A percentile compares a stretch with the other conserved stretches of the same genome.
Evolutionary conservation across 1,140 invertebrate species (phyloP).

Genomic region (Brachionus manjavacas): DNA sequence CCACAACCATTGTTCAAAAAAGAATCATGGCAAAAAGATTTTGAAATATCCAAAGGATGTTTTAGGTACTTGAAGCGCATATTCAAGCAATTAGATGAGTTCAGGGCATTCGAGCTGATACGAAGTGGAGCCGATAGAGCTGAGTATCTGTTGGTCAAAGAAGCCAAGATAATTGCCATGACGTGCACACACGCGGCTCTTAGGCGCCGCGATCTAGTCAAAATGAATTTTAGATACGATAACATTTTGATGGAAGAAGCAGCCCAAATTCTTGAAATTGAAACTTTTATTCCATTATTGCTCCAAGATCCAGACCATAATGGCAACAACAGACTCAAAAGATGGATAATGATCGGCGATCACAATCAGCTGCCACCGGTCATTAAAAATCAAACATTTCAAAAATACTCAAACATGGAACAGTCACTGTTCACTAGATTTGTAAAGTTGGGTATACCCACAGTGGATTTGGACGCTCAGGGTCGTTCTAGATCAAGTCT

Average conservation of each 20-base stretch:
- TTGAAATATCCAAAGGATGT: constrained; percentile 81
- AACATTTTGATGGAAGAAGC: constrained; percentile 99
- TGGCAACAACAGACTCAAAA: constrained; percentile 76
- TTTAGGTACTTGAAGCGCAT: constrained; percentile 91
- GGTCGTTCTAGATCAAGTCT: constrained; percentile 87
- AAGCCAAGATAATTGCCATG: constrained; percentile 99
- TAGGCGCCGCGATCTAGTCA: constrained; percentile 89
- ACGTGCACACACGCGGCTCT: constrained; percentile 98
- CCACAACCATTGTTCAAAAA: constrained; percentile 76
- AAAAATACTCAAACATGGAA: constrained; percentile 99
- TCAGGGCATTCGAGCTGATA: constrained; percentile 87
- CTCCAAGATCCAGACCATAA: constrained; percentile 64
- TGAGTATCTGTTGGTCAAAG: constrained; percentile 92
- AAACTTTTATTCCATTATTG: constrained; percentile 95
- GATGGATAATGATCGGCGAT: constrained; percentile 99
- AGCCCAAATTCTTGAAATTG: constrained; percentile 97
- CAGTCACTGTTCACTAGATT: constrained; percentile 94
- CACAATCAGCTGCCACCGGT: constrained; percentile 98
- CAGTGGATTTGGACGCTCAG: constrained; percentile 92
- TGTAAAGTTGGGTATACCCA: constrained; percentile 89
- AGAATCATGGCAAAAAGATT: constrained; percentile 72
- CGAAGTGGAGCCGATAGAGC: constrained; percentile 88
- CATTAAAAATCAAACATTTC: constrained; percentile 99
- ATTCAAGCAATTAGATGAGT: constrained; percentile 94
- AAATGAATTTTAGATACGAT: constrained; percentile 80